Conservation (phyloP, 2,888 invertebrate species). For the Trachelus iudaicus region DNA sequence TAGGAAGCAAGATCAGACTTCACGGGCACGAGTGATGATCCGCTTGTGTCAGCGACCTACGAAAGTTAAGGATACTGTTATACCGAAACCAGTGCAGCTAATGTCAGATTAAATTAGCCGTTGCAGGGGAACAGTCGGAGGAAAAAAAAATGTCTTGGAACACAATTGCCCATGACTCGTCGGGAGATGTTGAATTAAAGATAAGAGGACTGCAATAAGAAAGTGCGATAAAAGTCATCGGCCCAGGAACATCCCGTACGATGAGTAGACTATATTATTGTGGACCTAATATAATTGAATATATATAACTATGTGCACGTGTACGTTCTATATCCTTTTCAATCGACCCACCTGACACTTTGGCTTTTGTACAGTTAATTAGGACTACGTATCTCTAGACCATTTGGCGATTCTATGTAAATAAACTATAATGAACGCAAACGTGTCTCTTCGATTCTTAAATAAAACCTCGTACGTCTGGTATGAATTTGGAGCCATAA, state of each 20-base stretch:
- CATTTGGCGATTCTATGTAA: background rate
- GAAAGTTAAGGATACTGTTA: background rate
- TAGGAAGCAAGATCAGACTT: background rate
- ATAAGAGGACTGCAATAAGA: background rate
- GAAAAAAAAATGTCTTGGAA: background rate
- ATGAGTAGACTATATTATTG: background rate
- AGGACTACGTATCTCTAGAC: constrained; percentile 4
- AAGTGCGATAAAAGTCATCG: background rate
- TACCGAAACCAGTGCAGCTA: background rate
- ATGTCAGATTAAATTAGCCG: background rate
- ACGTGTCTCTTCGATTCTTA: background rate
- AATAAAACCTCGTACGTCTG: background rate
- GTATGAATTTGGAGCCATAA: background rate
- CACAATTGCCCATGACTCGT: constrained; percentile 1
- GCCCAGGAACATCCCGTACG: background rate
- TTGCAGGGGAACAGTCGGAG: background rate
- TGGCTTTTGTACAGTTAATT: constrained; percentile 30
- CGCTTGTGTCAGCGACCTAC: background rate
- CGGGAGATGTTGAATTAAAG: constrained; percentile 3
- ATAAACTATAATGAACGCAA: background rate
- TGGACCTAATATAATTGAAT: background rate
- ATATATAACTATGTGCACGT: background rate
- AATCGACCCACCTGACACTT: constrained; percentile 34
- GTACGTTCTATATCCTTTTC: constrained; percentile 29
- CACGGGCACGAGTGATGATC: background rate